phyloP scores from a whole-genome alignment of 2,797 vertebrate genomes.

The Xiphorhynchus erythropygius region DNA sequence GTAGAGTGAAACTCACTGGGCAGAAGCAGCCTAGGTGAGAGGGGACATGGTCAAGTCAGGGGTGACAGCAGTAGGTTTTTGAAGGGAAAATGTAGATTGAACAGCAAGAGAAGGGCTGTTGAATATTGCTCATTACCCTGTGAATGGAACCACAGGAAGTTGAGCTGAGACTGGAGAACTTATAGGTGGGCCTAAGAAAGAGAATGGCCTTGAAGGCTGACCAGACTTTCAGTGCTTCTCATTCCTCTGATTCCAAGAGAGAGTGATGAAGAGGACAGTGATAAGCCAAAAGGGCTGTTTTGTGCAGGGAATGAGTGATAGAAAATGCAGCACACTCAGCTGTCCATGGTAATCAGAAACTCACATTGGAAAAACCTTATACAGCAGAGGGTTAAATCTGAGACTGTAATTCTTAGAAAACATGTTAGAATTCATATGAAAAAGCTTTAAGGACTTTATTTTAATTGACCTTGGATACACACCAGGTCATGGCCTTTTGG shows the following conservation, averaged over 20 bases:
- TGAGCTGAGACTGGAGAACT: neutral
- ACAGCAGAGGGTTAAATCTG: neutral
- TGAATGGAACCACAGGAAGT: neutral
- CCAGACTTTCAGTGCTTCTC: neutral
- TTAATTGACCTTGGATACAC: slow-evolving; percentile 51
- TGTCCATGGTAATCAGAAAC: neutral
- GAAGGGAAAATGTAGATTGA: neutral
- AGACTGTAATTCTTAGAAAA: slow-evolving; percentile 26
- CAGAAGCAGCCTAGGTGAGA: neutral
- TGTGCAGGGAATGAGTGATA: neutral
- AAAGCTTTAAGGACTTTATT: slow-evolving; percentile 56
- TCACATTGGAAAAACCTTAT: neutral
- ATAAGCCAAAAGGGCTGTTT: slow-evolving; percentile 23
- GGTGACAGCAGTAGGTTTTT: neutral
- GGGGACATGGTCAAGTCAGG: neutral
- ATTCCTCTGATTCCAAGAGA: slow-evolving; percentile 24
- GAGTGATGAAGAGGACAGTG: neutral
- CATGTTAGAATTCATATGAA: slow-evolving; percentile 35
- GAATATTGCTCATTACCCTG: neutral
- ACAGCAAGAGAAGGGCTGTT: neutral
- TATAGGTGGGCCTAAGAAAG: neutral
- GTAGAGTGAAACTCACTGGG: neutral
- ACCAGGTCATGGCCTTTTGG: slow-evolving; percentile 44
- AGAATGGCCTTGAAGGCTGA: neutral
- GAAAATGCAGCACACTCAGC: neutral